Evolutionary conservation across 2,888 invertebrate species (phyloP).

Genomic region (Tricholauxania praeusta): DNA sequence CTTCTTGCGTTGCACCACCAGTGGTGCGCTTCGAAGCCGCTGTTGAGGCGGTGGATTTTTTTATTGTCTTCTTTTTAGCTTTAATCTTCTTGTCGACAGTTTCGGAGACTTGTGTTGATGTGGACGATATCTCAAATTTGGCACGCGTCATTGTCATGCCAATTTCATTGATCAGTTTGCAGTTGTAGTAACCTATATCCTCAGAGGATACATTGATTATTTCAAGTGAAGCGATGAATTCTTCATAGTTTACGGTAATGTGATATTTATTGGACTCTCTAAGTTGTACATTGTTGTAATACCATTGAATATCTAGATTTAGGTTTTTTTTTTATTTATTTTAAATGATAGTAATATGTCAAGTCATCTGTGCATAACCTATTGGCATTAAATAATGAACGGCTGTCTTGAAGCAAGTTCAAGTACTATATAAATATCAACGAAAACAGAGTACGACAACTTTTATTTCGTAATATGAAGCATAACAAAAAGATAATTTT

Average conservation of each 20-base stretch:
- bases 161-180: conserved; percentile 88
- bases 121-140: conserved; percentile 77
- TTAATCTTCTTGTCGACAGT: conserved; percentile 59
- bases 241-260: conserved; percentile 73
- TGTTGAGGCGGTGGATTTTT: conserved; percentile 50
- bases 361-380: too few species aligned
- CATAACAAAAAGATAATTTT: too few species aligned
- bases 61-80: conserved; percentile 56
- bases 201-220: conserved; percentile 75
- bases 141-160: conserved; percentile 85
- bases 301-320: conserved; percentile 85
- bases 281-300: conserved; percentile 83
- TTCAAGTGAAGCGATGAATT: conserved; percentile 78
- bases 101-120: conserved; percentile 43
- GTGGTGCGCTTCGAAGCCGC: conserved; percentile 66
- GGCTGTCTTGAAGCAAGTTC: too few species aligned
- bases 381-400: too few species aligned
- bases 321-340: background rate
- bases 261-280: conserved; percentile 79
- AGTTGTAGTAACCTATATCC: conserved; percentile 82
- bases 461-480: too few species aligned
- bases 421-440: too few species aligned
- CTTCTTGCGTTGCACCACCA: conserved; percentile 55
- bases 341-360: too few species aligned
- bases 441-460: too few species aligned